phyloP scores from a whole-genome alignment of 2,888 invertebrate species.

The Ectemnius lituratus region DNA sequence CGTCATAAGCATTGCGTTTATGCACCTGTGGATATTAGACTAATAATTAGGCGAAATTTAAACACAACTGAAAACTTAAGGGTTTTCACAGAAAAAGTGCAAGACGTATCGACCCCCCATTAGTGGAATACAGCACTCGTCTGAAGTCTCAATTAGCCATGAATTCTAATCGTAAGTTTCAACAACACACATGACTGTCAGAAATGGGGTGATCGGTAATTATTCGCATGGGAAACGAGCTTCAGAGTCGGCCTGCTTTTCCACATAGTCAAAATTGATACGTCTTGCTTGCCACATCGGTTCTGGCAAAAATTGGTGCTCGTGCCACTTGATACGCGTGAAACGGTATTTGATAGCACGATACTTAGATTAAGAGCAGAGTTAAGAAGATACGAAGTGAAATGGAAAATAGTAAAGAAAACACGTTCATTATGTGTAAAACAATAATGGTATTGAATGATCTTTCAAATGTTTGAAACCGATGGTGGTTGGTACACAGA shows the following conservation, averaged over 20 bases:
- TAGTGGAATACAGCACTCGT: too few relatives aligned
- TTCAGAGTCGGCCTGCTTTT: not conserved
- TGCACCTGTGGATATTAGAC: constrained; percentile 44
- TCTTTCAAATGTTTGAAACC: constrained; percentile 8
- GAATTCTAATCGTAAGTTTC: too few relatives aligned
- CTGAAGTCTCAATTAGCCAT: too few relatives aligned
- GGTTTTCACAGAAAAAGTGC: constrained; percentile 18
- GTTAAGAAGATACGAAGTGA: constrained; percentile 14
- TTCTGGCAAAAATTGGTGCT: constrained; percentile 34
- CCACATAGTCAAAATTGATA: constrained; percentile 23
- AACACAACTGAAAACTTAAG: constrained; percentile 30
- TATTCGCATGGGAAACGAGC: not conserved
- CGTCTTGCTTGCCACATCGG: constrained; percentile 37
- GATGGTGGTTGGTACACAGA: too few relatives aligned
- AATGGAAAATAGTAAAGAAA: constrained; percentile 23
- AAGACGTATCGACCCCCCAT: constrained; percentile 39
- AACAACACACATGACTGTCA: constrained; percentile 18
- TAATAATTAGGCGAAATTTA: constrained; percentile 53
- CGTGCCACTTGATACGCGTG: constrained; percentile 37
- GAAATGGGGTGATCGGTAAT: not conserved
- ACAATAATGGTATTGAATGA: not conserved
- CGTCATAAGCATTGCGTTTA: too few relatives aligned
- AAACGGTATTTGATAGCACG: constrained; percentile 19
- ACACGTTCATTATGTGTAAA: constrained; percentile 13
- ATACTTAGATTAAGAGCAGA: constrained; percentile 37